Base-by-base conservation (phyloP, 2,113 vertebrate genomes). In the Chionodraco myersi region DNA sequence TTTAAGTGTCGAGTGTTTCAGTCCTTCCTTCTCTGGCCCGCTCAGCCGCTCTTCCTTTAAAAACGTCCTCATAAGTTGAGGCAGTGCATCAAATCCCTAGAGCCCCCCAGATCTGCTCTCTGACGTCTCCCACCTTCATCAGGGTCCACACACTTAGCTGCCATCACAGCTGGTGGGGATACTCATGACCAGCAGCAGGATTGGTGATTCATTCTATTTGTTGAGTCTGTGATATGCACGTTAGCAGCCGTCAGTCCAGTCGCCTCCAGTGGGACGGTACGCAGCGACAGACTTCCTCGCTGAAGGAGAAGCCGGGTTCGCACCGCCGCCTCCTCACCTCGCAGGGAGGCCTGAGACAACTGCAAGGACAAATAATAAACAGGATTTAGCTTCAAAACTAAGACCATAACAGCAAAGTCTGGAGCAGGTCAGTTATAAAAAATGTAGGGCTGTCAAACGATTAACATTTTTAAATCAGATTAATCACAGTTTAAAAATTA, bases 201-300 rank as follows among this genome's bases (percentile, higher is more conserved):
- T 36, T n/a, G 59, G 12, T 21, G 65, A 80, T 45, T 9, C 66
- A 53, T 59, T 63, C 3, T 53, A 49, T 14, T 70, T 10, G 3
- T 66, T 11, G 52, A 77, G 77, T 79, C 63, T 60, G 13, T 65
- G 41, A 34, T 72, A 30, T 12, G 70, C 16, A 1, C 34, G 16
- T 52, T 30, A 16, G 11, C 12, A 10, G 1, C 60, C 2, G 34
- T 82, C 86, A 95, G 84, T 94, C 88, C 51, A 96, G 93, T 87
- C 96, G 95, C 93, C 96, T 96, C 97, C 97, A 98, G 12, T 97
- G 97, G 56, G 96, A 96, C 3, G 98, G 98, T 77, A 99, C 95
- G 60, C 97, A 99, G 80, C 95, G 96, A 86, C 98, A 99, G 8
- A 99, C 96, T 92, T 98, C 97, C 89, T 98, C 97, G n/a, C 97